Evolutionary conservation across 2,888 invertebrate species (phyloP).

Genomic region (Petrophora chlorosata): DNA sequence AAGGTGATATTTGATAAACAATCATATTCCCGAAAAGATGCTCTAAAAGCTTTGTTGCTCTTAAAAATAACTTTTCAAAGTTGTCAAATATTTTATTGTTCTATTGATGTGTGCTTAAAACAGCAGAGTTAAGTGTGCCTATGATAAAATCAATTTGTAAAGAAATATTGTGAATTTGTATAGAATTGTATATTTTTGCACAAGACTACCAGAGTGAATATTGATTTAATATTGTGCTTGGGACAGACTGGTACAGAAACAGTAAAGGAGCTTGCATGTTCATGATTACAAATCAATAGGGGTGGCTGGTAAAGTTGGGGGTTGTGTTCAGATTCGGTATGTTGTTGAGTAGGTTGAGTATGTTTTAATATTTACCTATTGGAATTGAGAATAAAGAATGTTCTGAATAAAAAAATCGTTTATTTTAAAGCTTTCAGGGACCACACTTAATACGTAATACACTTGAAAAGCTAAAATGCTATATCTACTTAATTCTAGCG

Average conservation of each 20-base stretch:
- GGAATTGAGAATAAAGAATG: conserved; percentile 23
- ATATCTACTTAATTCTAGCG: conserved; percentile 1
- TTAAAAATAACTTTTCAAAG: too few relatives aligned
- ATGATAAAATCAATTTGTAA: too few relatives aligned
- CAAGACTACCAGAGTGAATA: conserved; percentile 36
- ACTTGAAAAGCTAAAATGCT: not conserved
- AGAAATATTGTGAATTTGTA: not conserved
- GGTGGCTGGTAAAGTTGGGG: not conserved
- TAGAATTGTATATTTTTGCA: not conserved
- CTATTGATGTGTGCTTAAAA: too few relatives aligned
- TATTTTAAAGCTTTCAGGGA: conserved; percentile 9
- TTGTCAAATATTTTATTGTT: too few relatives aligned
- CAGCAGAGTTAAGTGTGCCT: too few relatives aligned
- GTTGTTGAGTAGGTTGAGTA: not conserved
- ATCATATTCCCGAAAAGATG: too few relatives aligned
- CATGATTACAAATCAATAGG: conserved; percentile 21
- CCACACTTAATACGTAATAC: not conserved
- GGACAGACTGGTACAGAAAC: conserved; percentile 40
- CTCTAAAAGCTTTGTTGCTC: too few relatives aligned
- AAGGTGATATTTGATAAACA: too few relatives aligned
- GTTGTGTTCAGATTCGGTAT: not conserved
- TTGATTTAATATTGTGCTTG: conserved; percentile 42
- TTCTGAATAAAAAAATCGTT: conserved; percentile 16
- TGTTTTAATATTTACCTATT: conserved; percentile 1
- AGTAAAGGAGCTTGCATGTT: conserved; percentile 15